These are phyloP conservation scores for Philypnodon macrostomus DNA, from an alignment of 2,797 vertebrate genomes.

Conservation along the genomic window DNA sequence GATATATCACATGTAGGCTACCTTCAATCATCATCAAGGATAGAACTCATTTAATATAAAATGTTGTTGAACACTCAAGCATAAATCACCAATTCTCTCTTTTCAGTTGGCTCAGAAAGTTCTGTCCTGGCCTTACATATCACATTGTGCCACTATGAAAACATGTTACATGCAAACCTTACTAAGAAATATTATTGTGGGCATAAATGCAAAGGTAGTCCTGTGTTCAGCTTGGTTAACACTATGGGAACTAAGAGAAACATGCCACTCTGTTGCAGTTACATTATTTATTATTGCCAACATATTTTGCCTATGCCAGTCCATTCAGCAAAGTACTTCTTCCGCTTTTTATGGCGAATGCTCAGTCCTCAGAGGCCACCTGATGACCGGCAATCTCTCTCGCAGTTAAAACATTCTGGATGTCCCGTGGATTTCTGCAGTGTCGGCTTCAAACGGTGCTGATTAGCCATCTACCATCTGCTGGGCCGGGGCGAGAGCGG, in stretches of 20 bases:
- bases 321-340: neutral
- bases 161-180: too few species aligned
- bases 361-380: slow-evolving; percentile 25
- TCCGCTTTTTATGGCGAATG: neutral
- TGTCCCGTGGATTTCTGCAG: slow-evolving; percentile 50
- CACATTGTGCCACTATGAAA: too few species aligned
- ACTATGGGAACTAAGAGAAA: too few species aligned
- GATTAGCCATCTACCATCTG: slow-evolving; percentile 67
- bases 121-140: too few species aligned
- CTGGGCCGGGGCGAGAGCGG: slow-evolving; percentile 42
- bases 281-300: too few species aligned
- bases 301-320: neutral
- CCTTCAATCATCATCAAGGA: neutral
- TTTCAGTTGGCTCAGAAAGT: too few species aligned
- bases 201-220: too few species aligned
- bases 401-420: slow-evolving; percentile 41
- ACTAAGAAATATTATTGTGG: too few species aligned
- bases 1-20: neutral
- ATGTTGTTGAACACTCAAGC: too few species aligned
- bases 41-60: neutral
- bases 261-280: too few species aligned
- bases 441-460: slow-evolving; percentile 37
- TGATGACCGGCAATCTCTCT: slow-evolving; percentile 26
- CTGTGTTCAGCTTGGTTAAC: too few species aligned
- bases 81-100: too few species aligned